phyloP scores from a whole-genome alignment of 2,797 vertebrate genomes.

The Cichlasoma orientale region DNA sequence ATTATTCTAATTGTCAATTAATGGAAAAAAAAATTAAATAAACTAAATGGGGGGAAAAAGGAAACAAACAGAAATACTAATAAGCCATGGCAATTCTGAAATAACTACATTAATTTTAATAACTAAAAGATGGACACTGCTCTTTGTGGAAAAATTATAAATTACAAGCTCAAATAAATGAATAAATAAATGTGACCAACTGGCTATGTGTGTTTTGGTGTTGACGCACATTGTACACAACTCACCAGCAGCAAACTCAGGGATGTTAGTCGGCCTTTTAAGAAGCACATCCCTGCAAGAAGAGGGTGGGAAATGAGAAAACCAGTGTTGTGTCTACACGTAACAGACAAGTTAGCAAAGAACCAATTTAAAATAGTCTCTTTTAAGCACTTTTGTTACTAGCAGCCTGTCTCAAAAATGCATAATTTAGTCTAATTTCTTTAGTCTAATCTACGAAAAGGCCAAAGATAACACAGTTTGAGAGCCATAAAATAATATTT shows the following conservation, averaged over 20 bases:
- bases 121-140: not conserved
- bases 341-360: too few relatives aligned
- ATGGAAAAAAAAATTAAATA: too few relatives aligned
- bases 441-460: too few relatives aligned
- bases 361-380: too few relatives aligned
- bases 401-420: too few relatives aligned
- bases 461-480: too few relatives aligned
- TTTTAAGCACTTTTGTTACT: too few relatives aligned
- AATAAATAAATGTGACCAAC: not conserved
- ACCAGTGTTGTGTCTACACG: too few relatives aligned
- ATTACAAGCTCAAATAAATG: not conserved
- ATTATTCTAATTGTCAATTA: too few relatives aligned
- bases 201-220: not conserved
- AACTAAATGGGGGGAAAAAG: not conserved
- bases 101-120: not conserved
- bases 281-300: constrained; percentile 73
- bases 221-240: not conserved
- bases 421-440: too few relatives aligned
- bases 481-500: too few relatives aligned
- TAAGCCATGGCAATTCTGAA: not conserved
- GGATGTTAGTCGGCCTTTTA: constrained; percentile 73
- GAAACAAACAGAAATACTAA: not conserved
- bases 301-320: not conserved
- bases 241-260: constrained; percentile 79
- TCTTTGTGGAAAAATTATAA: not conserved